Percentiles rank a stretch among this genome's conserved stretches.
These are phyloP conservation scores for Prolemur simus DNA, from an alignment of 2,113 vertebrate genomes.

Conservation along the genomic window DNA sequence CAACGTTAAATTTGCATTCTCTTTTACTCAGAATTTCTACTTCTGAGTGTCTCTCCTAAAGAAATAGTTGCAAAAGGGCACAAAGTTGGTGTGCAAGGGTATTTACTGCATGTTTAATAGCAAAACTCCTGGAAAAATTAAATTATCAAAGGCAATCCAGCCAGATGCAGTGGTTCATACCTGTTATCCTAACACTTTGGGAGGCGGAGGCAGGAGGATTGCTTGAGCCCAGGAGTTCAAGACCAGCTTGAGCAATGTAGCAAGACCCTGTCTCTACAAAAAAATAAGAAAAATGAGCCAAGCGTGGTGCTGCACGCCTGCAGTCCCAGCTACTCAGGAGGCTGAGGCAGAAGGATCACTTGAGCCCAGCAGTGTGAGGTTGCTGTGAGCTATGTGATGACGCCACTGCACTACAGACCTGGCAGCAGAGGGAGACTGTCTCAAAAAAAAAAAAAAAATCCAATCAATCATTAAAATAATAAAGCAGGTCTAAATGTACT, in stretches of 20 bases:
- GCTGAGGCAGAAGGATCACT: background rate
- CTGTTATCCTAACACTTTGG: background rate
- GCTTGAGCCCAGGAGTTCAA: background rate
- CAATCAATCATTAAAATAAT: background rate
- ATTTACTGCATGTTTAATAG: background rate
- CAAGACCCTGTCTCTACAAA: background rate
- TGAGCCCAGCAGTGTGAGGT: background rate
- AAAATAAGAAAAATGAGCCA: background rate
- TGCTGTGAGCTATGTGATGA: background rate
- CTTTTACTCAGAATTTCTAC: background rate
- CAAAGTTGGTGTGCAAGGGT: background rate
- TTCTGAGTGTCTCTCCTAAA: slow-evolving; percentile 5
- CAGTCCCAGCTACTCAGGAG: background rate
- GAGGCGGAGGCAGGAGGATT: background rate
- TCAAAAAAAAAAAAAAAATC: background rate
- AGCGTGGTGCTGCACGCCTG: accelerated
- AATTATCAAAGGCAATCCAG: background rate
- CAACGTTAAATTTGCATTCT: background rate
- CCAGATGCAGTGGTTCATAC: background rate
- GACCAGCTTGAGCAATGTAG: background rate
- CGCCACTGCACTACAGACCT: background rate
- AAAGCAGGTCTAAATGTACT: background rate
- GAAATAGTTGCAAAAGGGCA: background rate
- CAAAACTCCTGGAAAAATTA: background rate
- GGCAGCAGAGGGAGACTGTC: background rate